phyloP scores from a whole-genome alignment of 2,113 vertebrate species.

The Apteryx owenii region DNA sequence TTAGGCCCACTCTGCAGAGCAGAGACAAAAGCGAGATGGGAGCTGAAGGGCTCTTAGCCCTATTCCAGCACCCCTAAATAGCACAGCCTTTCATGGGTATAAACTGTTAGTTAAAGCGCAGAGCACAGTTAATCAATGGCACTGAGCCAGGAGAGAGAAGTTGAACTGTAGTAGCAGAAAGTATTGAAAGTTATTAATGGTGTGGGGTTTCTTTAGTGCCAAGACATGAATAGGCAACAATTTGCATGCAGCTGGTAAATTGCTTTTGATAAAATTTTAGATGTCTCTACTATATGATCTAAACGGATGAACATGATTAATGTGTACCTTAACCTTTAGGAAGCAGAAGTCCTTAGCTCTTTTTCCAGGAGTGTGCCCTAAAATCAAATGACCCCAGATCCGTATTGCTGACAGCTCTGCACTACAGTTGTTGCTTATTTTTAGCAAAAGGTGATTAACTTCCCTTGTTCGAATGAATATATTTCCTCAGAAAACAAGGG shows the following conservation, averaged over 20 bases:
- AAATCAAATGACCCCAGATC: neutral
- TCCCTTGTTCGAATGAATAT: neutral
- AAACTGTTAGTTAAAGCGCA: neutral
- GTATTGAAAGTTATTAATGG: neutral
- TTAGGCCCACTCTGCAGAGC: neutral
- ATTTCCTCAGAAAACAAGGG: neutral
- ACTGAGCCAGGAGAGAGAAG: neutral
- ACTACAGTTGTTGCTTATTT: neutral
- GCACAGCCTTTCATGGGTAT: neutral
- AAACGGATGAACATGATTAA: fast-evolving
- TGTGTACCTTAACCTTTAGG: neutral
- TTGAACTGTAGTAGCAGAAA: neutral
- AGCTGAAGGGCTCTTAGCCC: neutral
- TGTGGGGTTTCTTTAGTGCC: neutral
- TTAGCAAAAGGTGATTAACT: neutral
- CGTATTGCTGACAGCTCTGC: neutral
- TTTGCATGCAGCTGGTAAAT: neutral
- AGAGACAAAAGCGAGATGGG: neutral
- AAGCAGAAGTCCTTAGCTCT: neutral
- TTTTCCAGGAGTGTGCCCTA: neutral
- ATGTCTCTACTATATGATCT: neutral
- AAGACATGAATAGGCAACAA: neutral
- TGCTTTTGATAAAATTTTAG: neutral
- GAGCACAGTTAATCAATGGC: neutral
- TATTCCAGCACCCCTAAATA: neutral